Evolutionary conservation across 2,797 vertebrate species (phyloP), one percentile per base, ranked within the genome.

Genomic region (Alosa sapidissima): DNA sequence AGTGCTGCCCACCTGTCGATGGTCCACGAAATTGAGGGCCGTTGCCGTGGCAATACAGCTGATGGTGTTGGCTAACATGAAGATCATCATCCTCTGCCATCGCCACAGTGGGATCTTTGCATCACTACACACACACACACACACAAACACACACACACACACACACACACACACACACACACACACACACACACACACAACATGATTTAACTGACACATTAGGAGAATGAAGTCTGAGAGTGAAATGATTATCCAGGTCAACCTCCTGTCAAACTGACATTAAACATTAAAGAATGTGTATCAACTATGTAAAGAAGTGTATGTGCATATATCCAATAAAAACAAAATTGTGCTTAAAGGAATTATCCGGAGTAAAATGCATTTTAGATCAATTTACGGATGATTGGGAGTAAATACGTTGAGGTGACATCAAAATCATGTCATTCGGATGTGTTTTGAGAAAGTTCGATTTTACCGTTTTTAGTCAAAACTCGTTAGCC

Each of bases 21-120:
- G 92, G 90, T 97, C 97, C 3, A 95, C 93, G 0, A 96, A 1
- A 10, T 95, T 98, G 85, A 97, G 95, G 87, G 92, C 62, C 72
- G 94, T 19, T 0, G 96, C 95, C 28, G 93, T 92, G 84, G 94
- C 10, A 52, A 97, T 94, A 87, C 96, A 96, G 58, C 92, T 16
- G 13, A 95, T 33, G 36, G 95, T 96, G 89, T 97, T 97, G 72
- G 93, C 94, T 91, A 97, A 85, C 95, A 97, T 95, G 88, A 97
- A 97, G 90, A 96, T 92, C 96, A 96, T 96, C 95, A 96, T 95
- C 90, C 92, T 92, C 85, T 97, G 96, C 95, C 96, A 97, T 54
- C 91, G 92, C 96, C 95, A 95, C 75, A 97, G 6, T 0, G 95
- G 95, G 54, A 97, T 97, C 94, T 96, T 97, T 1, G 89, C 84